These are phyloP conservation scores for Drosophila sulfurigaster DNA, from an alignment of 1,140 invertebrate genomes.

Conservation along the genomic window DNA sequence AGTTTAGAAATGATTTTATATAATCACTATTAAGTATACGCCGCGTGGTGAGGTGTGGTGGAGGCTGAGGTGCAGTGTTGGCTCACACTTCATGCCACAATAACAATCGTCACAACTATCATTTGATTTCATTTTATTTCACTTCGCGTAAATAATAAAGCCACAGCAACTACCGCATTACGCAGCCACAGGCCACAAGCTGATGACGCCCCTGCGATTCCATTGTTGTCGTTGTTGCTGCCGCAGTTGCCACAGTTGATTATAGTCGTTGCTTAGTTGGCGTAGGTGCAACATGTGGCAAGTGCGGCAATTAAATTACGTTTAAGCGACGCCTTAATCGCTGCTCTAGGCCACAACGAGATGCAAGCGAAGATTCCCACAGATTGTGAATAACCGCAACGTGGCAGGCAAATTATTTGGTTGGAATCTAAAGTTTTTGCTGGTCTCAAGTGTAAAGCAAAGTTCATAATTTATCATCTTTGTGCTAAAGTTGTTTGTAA, in stretches of 20 bases:
- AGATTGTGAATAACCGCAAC: background rate
- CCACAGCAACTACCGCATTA: conserved; percentile 60
- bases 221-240: conserved; percentile 24
- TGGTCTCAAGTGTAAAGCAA: background rate
- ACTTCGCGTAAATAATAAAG: conserved; percentile 37
- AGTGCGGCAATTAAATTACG: conserved; percentile 67
- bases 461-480: background rate
- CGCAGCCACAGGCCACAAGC: conserved; percentile 50
- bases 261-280: conserved; percentile 32
- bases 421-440: background rate
- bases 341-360: background rate
- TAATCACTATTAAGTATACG: conserved; percentile 48
- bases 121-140: conserved; percentile 18
- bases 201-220: conserved; percentile 11
- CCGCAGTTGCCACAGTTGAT: conserved; percentile 26
- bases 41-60: background rate
- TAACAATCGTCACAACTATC: conserved; percentile 36
- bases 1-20: conserved; percentile 62
- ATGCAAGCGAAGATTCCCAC: background rate
- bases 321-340: conserved; percentile 31
- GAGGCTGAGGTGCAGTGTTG: background rate
- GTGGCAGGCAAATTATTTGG: background rate
- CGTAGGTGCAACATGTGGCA: conserved; percentile 53
- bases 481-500: background rate
- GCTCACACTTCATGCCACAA: conserved; percentile 13